phyloP scores from a whole-genome alignment of 2,113 vertebrate species.

The Pterocles gutturalis region DNA sequence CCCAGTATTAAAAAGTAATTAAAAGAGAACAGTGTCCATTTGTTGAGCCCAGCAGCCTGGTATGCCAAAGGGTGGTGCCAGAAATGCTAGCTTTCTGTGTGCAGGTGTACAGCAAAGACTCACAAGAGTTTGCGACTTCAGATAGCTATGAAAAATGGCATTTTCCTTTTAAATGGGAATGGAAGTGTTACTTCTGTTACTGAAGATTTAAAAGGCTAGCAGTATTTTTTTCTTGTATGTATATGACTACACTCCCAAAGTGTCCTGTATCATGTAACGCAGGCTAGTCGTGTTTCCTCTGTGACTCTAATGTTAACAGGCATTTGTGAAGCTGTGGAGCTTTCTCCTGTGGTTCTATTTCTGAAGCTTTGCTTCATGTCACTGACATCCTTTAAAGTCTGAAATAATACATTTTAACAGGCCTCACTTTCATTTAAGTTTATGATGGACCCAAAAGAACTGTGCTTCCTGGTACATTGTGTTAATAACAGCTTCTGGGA shows the following conservation, averaged over 20 bases:
- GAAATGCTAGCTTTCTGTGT: accelerated
- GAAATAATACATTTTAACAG: not conserved
- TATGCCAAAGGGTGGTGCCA: not conserved
- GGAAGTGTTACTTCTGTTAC: not conserved
- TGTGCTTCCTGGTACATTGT: not conserved
- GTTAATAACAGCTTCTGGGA: not conserved
- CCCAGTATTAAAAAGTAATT: not conserved
- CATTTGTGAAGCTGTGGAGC: not conserved
- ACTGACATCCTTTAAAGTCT: not conserved
- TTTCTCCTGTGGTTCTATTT: not conserved
- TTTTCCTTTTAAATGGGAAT: not conserved
- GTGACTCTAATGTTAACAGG: accelerated
- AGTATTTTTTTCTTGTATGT: not conserved
- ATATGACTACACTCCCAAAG: not conserved
- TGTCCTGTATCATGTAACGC: not conserved
- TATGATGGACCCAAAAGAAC: not conserved
- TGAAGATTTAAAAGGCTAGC: not conserved
- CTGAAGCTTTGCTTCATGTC: not conserved
- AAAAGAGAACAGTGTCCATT: not conserved
- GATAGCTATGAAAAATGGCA: not conserved
- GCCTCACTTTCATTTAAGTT: not conserved
- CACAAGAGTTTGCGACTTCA: not conserved
- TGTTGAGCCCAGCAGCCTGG: not conserved
- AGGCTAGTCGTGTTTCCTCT: not conserved
- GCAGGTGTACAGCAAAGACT: not conserved